These are phyloP conservation scores for Brienomyrus brachyistius DNA, from an alignment of 2,113 vertebrate species.

Conservation along the genomic window DNA sequence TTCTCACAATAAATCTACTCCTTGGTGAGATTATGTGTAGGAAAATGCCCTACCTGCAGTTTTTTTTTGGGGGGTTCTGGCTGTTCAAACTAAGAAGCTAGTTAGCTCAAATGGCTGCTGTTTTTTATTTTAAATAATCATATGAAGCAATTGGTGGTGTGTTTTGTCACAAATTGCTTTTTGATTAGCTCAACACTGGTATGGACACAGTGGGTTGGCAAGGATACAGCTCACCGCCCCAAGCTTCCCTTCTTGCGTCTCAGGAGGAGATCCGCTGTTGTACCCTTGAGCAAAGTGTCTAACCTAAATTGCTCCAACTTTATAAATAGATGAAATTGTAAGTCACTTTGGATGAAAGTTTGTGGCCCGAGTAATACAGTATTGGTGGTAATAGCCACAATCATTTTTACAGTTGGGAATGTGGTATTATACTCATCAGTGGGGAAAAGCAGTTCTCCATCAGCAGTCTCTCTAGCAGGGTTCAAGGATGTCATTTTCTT, in stretches of 20 bases:
- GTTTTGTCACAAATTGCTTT: neutral
- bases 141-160: neutral
- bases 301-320: conserved; percentile 3
- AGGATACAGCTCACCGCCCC: neutral
- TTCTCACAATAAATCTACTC: neutral
- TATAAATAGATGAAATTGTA: neutral
- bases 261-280: neutral
- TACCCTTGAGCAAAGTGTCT: conserved; percentile 1
- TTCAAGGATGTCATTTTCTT: neutral
- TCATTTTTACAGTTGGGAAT: neutral
- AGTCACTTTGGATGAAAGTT: neutral
- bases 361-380: neutral
- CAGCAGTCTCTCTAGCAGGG: neutral
- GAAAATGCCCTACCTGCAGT: neutral
- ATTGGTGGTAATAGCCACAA: neutral
- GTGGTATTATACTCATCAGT: neutral
- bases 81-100: neutral
- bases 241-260: neutral
- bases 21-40: neutral
- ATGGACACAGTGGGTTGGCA: neutral
- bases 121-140: neutral
- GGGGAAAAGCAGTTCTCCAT: neutral
- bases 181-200: neutral
- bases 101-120: neutral
- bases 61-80: neutral